Evolutionary conservation across 2,888 invertebrate species (phyloP), one percentile per base, ranked within the genome.

Genomic region (Antheraea yamamai): DNA sequence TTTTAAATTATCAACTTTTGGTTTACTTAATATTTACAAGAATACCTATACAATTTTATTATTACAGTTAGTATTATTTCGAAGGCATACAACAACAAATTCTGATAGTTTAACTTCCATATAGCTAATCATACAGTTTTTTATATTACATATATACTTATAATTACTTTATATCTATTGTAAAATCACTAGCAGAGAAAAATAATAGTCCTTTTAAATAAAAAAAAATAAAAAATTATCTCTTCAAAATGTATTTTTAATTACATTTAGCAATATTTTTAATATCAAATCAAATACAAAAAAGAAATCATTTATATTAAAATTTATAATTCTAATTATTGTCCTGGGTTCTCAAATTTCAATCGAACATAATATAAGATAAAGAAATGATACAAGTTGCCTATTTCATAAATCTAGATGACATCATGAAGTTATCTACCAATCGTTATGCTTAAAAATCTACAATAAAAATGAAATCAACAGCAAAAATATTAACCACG

Each of bases 311-410:
- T 79, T 79, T 81, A 84, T 81, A 73, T 86, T 83, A 82, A 85
- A 66, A 82, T 78, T 85, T 87, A 87, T 81, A 87, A 85, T 76
- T 87, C 92, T 92, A 92, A 91, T 94, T 94, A 94, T 94, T 94
- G 94, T 94, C 94, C 88, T 87, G 89, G 86, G 85, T 85, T 80
- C 83, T 85, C 64, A 16, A 66, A 66, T 66, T 26, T 66, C 30
- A 66, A 66, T 30, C 12, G 26, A 30, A 66, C 26, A 3, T 66
- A 4, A 66, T 16, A 10, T 23, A 61, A 52, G 16, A 52, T 20
- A 55, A 55, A 55, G 20, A 55, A 55, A 16, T 55, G 1, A 55
- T 55, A 55, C 55, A 55, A 20, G 7, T n/a, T n/a, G 18, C 18
- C 18, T 20, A 18, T 55, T 55, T 18, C 14, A 55, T 18, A 18